Percentiles rank a stretch among this genome's conserved stretches.
These are phyloP conservation scores for Ictalurus furcatus DNA, from an alignment of 2,113 vertebrate genomes.

Conservation along the genomic window DNA sequence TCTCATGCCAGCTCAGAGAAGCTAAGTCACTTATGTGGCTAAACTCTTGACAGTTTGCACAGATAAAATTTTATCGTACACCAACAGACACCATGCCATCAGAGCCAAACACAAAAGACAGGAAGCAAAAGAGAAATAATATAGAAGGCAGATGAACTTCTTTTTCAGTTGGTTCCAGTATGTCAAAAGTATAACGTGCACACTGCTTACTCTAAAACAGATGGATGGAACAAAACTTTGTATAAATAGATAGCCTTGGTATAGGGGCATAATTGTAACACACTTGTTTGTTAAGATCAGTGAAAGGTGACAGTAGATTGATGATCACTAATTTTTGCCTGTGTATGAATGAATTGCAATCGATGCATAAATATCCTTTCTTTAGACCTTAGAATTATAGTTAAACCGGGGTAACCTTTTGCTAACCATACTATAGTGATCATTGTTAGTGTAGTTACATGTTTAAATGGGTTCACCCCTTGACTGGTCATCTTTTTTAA, in stretches of 20 bases:
- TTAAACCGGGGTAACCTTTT: neutral
- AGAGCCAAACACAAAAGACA: neutral
- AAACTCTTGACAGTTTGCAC: neutral
- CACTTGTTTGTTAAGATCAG: neutral
- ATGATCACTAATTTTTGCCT: too few species aligned
- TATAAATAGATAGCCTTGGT: neutral
- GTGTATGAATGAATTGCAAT: too few species aligned
- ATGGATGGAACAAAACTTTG: neutral
- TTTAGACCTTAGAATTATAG: neutral
- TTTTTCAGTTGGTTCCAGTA: neutral
- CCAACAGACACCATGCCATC: neutral
- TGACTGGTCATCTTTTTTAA: neutral
- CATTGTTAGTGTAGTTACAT: neutral
- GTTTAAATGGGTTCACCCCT: neutral
- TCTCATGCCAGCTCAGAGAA: neutral
- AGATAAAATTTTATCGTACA: slow-evolving; percentile 23
- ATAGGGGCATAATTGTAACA: neutral
- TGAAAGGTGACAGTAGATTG: neutral
- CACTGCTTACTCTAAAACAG: neutral
- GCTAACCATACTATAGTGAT: neutral
- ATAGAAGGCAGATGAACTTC: neutral
- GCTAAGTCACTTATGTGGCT: neutral
- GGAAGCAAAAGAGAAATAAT: slow-evolving; percentile 1
- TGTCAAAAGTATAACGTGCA: neutral
- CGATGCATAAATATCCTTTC: neutral